Conservation (phyloP, 1,140 invertebrate species). For the Drosophila suzukii region DNA sequence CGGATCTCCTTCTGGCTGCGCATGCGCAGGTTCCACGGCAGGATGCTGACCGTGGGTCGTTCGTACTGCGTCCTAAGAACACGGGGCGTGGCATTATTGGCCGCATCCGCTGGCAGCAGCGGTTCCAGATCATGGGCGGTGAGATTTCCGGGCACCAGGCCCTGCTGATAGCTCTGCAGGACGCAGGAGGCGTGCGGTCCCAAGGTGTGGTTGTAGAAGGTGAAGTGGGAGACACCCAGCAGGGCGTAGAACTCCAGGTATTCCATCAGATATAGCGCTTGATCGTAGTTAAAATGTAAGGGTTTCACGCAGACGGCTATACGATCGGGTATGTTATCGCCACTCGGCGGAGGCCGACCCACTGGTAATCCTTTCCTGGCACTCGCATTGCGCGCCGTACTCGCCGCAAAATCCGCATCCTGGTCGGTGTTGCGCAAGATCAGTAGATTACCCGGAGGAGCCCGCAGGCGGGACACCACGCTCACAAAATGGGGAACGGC, state of each 20-base stretch:
- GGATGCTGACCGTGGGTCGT: constrained; percentile 89
- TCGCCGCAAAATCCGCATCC: constrained; percentile 74
- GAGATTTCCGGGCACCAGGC: constrained; percentile 70
- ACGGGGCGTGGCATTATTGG: constrained; percentile 60
- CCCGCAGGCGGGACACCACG: constrained; percentile 87
- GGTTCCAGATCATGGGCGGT: constrained; percentile 70
- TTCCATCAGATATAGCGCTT: constrained; percentile 93
- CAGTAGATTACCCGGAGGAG: constrained; percentile 88
- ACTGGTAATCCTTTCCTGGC: constrained; percentile 8
- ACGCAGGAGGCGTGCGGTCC: constrained; percentile 91
- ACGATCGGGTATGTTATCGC: constrained; percentile 85
- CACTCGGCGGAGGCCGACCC: constrained; percentile 55
- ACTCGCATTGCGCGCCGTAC: not conserved
- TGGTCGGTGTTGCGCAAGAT: constrained; percentile 86
- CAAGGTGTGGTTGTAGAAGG: constrained; percentile 96
- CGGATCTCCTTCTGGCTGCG: constrained; percentile 95
- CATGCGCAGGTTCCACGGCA: constrained; percentile 96
- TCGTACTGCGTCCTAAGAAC: constrained; percentile 55
- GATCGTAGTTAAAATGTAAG: constrained; percentile 94
- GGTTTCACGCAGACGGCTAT: constrained; percentile 97
- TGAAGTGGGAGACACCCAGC: constrained; percentile 94
- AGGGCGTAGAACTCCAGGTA: constrained; percentile 96
- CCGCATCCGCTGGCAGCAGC: constrained; percentile 38
- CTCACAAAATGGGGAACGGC: constrained; percentile 88
- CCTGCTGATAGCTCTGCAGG: constrained; percentile 89